These are phyloP conservation scores for Lithobates sylvaticus DNA, from an alignment of 2,797 vertebrate species.

Conservation along the genomic window DNA sequence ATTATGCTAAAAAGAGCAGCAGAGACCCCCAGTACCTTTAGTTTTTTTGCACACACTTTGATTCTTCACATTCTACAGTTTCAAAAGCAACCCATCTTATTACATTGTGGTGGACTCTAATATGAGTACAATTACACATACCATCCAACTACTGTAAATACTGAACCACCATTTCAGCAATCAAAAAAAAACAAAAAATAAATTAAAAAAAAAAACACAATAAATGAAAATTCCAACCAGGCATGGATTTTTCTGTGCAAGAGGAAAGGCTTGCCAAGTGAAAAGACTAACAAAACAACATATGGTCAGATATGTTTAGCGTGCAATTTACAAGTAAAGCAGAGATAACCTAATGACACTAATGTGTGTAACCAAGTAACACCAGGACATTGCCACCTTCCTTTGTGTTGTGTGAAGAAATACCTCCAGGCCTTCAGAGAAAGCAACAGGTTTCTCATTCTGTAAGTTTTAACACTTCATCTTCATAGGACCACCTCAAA, in stretches of 20 bases:
- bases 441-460: constrained; percentile 1
- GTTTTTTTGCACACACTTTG: too few species aligned
- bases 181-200: neutral
- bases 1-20: neutral
- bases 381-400: neutral
- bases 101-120: neutral
- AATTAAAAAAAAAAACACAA: too few species aligned
- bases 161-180: neutral
- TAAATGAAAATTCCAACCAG: neutral
- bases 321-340: neutral
- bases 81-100: neutral
- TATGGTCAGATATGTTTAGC: neutral
- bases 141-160: neutral
- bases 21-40: neutral
- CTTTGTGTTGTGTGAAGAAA: neutral
- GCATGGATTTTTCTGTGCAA: neutral
- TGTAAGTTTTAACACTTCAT: neutral
- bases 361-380: constrained; percentile 12
- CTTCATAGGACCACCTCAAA: neutral
- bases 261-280: neutral
- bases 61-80: neutral
- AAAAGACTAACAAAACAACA: neutral
- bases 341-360: constrained; percentile 13
- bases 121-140: neutral
- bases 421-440: neutral